phyloP scores from a whole-genome alignment of 2,888 invertebrate genomes.

The Aleiodes leptofemur region DNA sequence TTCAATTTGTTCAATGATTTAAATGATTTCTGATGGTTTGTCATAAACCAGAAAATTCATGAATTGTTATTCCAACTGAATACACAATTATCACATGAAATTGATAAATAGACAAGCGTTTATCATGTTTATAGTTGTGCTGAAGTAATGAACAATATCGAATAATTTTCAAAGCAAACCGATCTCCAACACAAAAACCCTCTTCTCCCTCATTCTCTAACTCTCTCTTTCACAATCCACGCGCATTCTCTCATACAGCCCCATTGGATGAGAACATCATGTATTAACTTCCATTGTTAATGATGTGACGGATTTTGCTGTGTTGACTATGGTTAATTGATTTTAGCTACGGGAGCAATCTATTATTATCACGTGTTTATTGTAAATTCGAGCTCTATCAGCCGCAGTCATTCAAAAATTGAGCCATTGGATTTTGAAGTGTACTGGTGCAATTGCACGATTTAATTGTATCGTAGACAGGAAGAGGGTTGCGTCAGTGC shows the following conservation, averaged over 20 bases:
- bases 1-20: too few relatives aligned
- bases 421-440: conserved; percentile 8
- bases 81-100: too few relatives aligned
- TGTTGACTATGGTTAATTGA: conserved; percentile 64
- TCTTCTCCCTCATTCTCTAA: too few relatives aligned
- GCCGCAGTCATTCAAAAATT: conserved; percentile 41
- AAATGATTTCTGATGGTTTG: too few relatives aligned
- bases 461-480: conserved; percentile 33
- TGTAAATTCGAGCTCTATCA: conserved; percentile 51
- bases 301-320: conserved; percentile 56
- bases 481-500: conserved; percentile 17
- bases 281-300: conserved; percentile 60
- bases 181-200: background rate
- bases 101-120: conserved; percentile 12
- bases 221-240: too few relatives aligned
- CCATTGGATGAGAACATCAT: conserved; percentile 48
- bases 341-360: conserved; percentile 59
- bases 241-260: conserved; percentile 2
- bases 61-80: too few relatives aligned
- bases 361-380: conserved; percentile 60
- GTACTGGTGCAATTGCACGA: conserved; percentile 22
- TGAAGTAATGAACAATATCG: conserved; percentile 32
- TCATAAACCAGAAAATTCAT: too few relatives aligned
- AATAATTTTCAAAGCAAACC: conserved; percentile 45
- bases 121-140: background rate